phyloP scores from a whole-genome alignment of 2,113 vertebrate species.

The Cephalopholis sonnerati region DNA sequence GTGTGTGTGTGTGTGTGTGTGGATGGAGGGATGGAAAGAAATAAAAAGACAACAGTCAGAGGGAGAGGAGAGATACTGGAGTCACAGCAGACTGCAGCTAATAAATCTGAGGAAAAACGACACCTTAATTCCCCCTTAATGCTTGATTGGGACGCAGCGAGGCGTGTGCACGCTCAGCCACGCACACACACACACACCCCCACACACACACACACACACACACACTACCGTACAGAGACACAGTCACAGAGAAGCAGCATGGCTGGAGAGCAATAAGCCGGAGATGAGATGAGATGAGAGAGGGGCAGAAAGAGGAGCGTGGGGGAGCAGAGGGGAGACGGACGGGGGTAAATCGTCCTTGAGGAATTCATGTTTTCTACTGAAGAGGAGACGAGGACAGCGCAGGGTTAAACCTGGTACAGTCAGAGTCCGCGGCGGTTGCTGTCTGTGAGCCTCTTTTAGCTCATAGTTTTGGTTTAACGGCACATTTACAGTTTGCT shows the following conservation, averaged over 20 bases:
- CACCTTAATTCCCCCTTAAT: conserved; percentile 71
- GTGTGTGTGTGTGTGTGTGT: conserved; percentile 29
- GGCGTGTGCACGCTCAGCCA: conserved; percentile 20
- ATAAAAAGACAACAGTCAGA: conserved; percentile 10
- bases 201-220: not conserved
- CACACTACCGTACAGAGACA: not conserved
- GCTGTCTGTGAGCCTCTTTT: not conserved
- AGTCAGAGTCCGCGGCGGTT: too few species aligned
- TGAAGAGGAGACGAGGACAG: not conserved
- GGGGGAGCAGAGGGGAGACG: not conserved
- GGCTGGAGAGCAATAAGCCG: conserved; percentile 37
- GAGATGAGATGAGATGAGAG: conserved; percentile 44
- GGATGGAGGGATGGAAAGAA: conserved; percentile 31
- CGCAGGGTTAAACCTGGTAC: not conserved
- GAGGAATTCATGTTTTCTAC: conserved; percentile 26
- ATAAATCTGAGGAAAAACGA: conserved; percentile 76
- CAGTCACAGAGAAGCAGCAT: conserved; percentile 35
- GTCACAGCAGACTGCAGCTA: conserved; percentile 72
- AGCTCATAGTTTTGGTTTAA: too few species aligned
- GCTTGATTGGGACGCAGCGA: conserved; percentile 62
- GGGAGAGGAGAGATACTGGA: not conserved
- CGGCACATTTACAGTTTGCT: too few species aligned
- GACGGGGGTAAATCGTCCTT: conserved; percentile 35
- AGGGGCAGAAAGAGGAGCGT: not conserved
- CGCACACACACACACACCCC: conserved; percentile 14